Evolutionary conservation across 2,113 vertebrate species (phyloP), one percentile per base, ranked within the genome.

Genomic region (Tenebrosternarchus preto): DNA sequence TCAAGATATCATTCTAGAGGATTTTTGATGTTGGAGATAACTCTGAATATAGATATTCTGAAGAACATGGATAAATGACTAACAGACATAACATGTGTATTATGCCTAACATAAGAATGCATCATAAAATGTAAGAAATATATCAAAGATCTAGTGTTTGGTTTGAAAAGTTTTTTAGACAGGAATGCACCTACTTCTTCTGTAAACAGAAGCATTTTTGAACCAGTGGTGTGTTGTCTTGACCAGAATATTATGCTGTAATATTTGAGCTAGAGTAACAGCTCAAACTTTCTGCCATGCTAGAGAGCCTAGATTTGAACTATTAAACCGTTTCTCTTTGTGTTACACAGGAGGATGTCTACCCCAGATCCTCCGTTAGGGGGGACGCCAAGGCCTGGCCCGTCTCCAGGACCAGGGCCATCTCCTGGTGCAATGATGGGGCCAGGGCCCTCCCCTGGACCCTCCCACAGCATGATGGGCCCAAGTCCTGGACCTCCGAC

Each of bases 391-490:
- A 91, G 95, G 2, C 95, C 95, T 0, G 96, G 95, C 0, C 96
- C 96, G 61, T 95, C 94, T 57, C 95, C 96, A 0, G 96, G 96
- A 3, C 96, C 95, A 0, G 96, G 96, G 0, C 95, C 95, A 27
- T 96, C 96, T 0, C 95, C 95, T 0, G 94, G 95, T 15, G 92
- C 94, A 5, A 95, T 96, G 95, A 25, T 96, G 81, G 96, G 95
- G 2, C 95, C 95, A 0, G 96, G 95, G 2, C 96, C 96, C 59
- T 95, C 94, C 66, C 95, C 96, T 0, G 96, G 96, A 0, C 96
- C 96, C 20, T 96, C 95, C 2, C 96, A 97, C 84, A 94, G 94
- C 29, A 96, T 97, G 94, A 96, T 97, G 95, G 96, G 96, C 8
- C 96, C 96, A 84, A 97, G 95, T 83, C 95, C 96, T 0, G 96